Evolutionary conservation across 1,140 invertebrate genomes (phyloP).

Genomic region (Grapholita molesta): DNA sequence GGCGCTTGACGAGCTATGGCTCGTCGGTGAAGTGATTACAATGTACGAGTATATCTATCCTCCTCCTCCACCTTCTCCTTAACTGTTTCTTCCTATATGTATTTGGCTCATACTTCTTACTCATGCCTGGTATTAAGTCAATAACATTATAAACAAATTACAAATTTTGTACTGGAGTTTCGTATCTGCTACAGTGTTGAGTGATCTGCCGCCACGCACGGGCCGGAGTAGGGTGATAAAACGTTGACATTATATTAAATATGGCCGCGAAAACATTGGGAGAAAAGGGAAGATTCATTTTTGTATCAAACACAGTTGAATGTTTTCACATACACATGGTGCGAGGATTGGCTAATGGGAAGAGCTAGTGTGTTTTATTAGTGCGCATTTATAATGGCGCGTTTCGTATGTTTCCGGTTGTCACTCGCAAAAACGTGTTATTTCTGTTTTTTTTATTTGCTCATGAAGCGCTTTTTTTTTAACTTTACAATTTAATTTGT

Average conservation of each 20-base stretch:
- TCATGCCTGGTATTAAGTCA: no score
- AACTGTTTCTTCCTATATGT: no score
- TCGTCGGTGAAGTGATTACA: no score
- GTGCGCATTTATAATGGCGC: not conserved
- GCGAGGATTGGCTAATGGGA: not conserved
- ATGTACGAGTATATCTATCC: no score
- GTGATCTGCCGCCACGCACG: not conserved
- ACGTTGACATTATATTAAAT: conserved; percentile 12
- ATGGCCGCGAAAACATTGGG: not conserved
- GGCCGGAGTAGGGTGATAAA: not conserved
- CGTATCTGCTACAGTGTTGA: not conserved
- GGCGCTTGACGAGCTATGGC: no score
- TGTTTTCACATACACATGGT: not conserved
- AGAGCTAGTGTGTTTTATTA: not conserved
- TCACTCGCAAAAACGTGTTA: not conserved
- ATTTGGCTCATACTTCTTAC: no score
- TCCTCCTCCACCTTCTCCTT: no score
- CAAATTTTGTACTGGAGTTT: not conserved
- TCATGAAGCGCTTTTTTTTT: not conserved
- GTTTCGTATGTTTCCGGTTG: not conserved
- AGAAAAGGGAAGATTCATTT: not conserved
- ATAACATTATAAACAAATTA: not conserved
- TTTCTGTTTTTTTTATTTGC: no score
- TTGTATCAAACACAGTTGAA: not conserved
- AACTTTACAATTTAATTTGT: no score